phyloP scores from a whole-genome alignment of 1,140 invertebrate species.

The Pseudomyrmex sp. region DNA sequence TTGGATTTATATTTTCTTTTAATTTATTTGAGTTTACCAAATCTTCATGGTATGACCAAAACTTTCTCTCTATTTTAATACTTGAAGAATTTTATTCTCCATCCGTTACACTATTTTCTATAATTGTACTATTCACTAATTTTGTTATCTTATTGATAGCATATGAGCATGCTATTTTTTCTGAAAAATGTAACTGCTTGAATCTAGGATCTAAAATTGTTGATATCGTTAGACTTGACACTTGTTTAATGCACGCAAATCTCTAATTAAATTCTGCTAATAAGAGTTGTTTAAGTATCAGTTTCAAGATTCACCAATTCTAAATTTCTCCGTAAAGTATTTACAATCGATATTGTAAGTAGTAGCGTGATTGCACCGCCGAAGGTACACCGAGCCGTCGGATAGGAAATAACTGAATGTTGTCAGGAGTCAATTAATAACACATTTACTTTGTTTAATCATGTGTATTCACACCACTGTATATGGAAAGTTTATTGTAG shows the following conservation, averaged over 20 bases:
- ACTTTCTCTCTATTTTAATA: background rate
- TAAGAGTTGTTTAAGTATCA: background rate
- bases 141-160: background rate
- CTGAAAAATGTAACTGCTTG: background rate
- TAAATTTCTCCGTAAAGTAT: constrained; percentile 15
- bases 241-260: constrained; percentile 8
- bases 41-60: background rate
- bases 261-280: background rate
- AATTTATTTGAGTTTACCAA: background rate
- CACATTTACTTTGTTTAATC: too few species aligned
- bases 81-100: background rate
- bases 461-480: too few species aligned
- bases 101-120: too few species aligned
- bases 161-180: background rate
- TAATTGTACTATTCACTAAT: background rate
- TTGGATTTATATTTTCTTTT: background rate
- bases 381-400: too few species aligned
- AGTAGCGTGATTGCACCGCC: too few species aligned
- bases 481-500: too few species aligned
- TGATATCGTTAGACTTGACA: background rate
- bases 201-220: constrained; percentile 27
- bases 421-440: too few species aligned
- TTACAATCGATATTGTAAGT: background rate
- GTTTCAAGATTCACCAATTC: background rate
- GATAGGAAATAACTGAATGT: too few species aligned